phyloP scores from a whole-genome alignment of 2,113 vertebrate genomes.

The Megaceryle torquata region DNA sequence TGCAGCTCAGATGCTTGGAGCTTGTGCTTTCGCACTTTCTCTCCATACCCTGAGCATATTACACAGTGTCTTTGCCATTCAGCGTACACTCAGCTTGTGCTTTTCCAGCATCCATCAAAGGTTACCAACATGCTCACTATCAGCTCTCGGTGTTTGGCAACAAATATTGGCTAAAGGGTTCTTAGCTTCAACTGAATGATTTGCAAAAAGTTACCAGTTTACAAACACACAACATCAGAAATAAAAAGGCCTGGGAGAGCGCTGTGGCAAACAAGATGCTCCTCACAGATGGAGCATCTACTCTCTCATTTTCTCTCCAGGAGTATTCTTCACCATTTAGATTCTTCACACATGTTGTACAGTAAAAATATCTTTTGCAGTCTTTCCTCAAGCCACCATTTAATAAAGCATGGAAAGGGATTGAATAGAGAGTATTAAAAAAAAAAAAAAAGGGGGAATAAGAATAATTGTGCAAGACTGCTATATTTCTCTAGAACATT shows the following conservation, averaged over 20 bases:
- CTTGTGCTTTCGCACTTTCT: neutral
- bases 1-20: slow-evolving; percentile 2
- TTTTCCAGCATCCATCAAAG: neutral
- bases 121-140: neutral
- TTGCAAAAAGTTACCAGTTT: neutral
- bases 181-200: neutral
- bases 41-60: neutral
- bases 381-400: neutral
- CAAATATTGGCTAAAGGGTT: neutral
- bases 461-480: neutral
- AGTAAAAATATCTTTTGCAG: slow-evolving; percentile 11
- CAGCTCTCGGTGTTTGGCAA: neutral
- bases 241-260: neutral
- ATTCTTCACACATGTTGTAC: neutral
- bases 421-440: neutral
- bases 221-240: neutral
- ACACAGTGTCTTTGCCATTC: neutral
- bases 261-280: slow-evolving; percentile 21
- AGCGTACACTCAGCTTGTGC: neutral
- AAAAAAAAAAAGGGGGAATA: neutral
- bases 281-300: slow-evolving; percentile 30
- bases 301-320: slow-evolving; percentile 13
- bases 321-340: neutral
- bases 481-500: neutral
- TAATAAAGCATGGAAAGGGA: neutral